A percentile compares a stretch with the other conserved stretches of the same genome.
These are phyloP conservation scores for Lasiurus borealis DNA, from an alignment of 2,113 vertebrate species.

Conservation along the genomic window DNA sequence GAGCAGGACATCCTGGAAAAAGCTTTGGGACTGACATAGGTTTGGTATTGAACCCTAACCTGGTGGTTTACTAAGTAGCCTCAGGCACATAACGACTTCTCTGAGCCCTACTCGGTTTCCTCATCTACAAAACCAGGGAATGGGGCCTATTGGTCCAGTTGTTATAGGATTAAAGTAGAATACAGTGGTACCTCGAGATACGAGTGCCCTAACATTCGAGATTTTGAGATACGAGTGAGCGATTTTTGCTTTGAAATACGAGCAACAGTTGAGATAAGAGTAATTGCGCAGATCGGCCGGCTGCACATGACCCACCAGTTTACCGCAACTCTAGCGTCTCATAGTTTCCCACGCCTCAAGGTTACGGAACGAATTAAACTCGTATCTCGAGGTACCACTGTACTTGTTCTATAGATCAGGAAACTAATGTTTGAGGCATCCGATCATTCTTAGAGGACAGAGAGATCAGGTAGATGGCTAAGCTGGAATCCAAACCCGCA, in stretches of 20 bases:
- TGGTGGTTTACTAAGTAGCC: background rate
- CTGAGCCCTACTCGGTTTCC: background rate
- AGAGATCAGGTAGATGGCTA: background rate
- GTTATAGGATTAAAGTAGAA: too few relatives aligned
- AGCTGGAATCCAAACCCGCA: background rate
- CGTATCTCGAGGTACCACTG: too few relatives aligned
- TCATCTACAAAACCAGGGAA: background rate
- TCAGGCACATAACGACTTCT: background rate
- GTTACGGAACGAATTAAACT: too few relatives aligned
- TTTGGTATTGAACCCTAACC: background rate
- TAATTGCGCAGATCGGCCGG: too few relatives aligned
- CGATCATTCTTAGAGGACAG: background rate
- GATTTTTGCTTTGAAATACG: too few relatives aligned
- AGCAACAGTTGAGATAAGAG: too few relatives aligned
- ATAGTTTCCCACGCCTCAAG: too few relatives aligned
- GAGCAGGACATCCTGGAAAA: background rate
- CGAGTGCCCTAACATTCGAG: too few relatives aligned
- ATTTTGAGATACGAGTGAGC: too few relatives aligned
- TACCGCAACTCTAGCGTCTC: too few relatives aligned
- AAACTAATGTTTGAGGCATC: background rate
- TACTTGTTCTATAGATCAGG: background rate
- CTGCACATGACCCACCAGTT: too few relatives aligned
- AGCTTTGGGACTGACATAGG: background rate
- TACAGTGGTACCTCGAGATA: too few relatives aligned
- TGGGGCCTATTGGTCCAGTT: background rate